A percentile compares a stretch with the other conserved stretches of the same genome.
These are phyloP conservation scores for Akabosia matsudoensis DNA, from an alignment of 1,140 invertebrate species.

Conservation along the genomic window DNA sequence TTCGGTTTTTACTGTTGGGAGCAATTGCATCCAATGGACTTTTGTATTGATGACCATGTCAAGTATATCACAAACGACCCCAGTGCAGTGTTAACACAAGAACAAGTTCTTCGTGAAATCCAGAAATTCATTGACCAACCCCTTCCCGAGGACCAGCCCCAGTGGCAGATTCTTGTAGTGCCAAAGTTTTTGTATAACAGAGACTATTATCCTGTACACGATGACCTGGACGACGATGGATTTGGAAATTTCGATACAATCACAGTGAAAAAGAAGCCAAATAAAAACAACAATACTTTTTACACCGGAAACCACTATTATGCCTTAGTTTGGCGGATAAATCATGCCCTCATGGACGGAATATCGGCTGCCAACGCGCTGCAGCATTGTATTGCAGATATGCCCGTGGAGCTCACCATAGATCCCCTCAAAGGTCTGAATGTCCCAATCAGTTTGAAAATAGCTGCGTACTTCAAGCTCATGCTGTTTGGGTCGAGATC, in stretches of 20 bases:
- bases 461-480: neutral
- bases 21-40: slow-evolving; percentile 15
- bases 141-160: slow-evolving; percentile 26
- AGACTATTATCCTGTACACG: neutral
- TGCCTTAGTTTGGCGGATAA: slow-evolving; percentile 16
- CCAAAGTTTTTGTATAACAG: slow-evolving; percentile 22
- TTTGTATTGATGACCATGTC: slow-evolving; percentile 37
- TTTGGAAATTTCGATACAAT: slow-evolving; percentile 18
- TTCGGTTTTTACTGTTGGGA: slow-evolving; percentile 35
- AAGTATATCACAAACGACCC: slow-evolving; percentile 22
- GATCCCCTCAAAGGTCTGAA: neutral
- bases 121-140: slow-evolving; percentile 35
- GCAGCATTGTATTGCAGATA: slow-evolving; percentile 15
- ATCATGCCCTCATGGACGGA: slow-evolving; percentile 17
- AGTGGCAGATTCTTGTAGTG: slow-evolving; percentile 40
- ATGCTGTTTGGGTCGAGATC: neutral
- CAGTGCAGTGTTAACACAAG: slow-evolving; percentile 10
- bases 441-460: neutral
- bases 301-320: slow-evolving; percentile 14
- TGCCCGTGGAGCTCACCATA: slow-evolving; percentile 1
- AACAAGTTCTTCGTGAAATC: slow-evolving; percentile 32
- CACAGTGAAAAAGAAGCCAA: slow-evolving; percentile 10
- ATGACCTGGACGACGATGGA: neutral
- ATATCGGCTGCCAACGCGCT: neutral
- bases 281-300: neutral